Conservation (phyloP, 2,797 vertebrate genomes). For the Liparis tanakae region DNA sequence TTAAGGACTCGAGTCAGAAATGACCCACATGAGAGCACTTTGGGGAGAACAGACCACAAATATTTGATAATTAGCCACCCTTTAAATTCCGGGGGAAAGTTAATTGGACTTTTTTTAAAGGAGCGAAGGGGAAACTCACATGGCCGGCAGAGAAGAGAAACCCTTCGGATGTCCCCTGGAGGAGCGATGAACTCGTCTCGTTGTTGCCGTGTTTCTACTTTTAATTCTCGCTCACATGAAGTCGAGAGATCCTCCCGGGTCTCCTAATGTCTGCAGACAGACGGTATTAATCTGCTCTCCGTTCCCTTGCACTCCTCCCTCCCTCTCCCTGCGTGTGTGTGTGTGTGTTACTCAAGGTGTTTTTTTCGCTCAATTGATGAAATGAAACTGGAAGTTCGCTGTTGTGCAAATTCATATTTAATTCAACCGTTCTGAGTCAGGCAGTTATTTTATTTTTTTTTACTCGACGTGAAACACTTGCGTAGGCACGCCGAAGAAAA, state of each 20-base stretch:
- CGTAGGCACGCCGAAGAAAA: neutral
- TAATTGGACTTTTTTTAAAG: slow-evolving; percentile 49
- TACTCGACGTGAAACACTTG: slow-evolving; percentile 15
- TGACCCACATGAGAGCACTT: neutral
- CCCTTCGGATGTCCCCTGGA: slow-evolving; percentile 2
- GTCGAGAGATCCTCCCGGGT: slow-evolving; percentile 30
- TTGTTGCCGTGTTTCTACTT: slow-evolving; percentile 10
- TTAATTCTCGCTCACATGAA: slow-evolving; percentile 36
- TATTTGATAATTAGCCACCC: slow-evolving; percentile 6
- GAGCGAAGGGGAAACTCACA: slow-evolving; percentile 12
- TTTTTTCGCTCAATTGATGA: slow-evolving; percentile 11
- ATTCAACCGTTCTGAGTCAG: slow-evolving; percentile 44
- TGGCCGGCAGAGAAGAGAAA: slow-evolving; percentile 9
- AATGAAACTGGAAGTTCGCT: slow-evolving; percentile 33
- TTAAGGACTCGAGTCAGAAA: neutral
- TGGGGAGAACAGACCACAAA: neutral
- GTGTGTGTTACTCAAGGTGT: slow-evolving; percentile 21
- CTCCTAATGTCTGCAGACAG: slow-evolving; percentile 18
- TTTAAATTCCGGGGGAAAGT: slow-evolving; percentile 23
- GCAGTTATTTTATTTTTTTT: slow-evolving; percentile 30
- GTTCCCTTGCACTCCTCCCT: slow-evolving; percentile 27
- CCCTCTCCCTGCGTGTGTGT: slow-evolving; percentile 8
- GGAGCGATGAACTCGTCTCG: slow-evolving; percentile 20
- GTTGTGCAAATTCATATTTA: slow-evolving; percentile 51
- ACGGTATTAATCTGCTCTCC: slow-evolving; percentile 45